Conservation (phyloP, 2,888 invertebrate species). For the Pecten maximus region DNA sequence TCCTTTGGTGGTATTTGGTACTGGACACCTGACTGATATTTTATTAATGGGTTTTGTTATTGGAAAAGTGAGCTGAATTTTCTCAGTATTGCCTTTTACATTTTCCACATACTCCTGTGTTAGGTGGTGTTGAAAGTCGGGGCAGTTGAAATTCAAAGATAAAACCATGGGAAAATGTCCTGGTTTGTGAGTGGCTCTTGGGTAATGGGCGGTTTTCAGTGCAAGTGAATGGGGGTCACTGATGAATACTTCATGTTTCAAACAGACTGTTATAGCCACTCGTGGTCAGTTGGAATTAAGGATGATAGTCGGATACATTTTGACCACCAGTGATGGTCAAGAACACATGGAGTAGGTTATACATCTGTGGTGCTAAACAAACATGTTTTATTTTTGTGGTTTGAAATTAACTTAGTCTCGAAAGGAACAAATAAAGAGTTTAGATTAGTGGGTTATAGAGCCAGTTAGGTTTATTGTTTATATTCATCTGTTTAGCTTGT, state of each 20-base stretch:
- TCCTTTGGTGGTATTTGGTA: neutral
- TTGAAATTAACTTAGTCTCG: neutral
- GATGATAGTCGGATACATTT: neutral
- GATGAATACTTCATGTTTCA: neutral
- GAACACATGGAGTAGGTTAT: neutral
- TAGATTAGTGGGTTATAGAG: neutral
- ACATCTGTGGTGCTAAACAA: neutral
- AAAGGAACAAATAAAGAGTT: neutral
- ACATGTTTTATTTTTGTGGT: neutral
- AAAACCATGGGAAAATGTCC: slow-evolving; percentile 24
- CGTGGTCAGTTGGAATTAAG: neutral
- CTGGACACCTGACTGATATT: slow-evolving; percentile 1
- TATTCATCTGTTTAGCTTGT: no score
- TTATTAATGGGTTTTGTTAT: slow-evolving; percentile 25
- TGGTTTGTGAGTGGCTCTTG: neutral
- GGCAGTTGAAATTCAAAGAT: neutral
- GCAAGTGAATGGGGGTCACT: neutral
- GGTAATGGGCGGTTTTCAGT: neutral
- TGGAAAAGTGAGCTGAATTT: neutral
- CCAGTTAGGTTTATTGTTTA: neutral
- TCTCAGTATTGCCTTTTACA: neutral
- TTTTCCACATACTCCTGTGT: neutral
- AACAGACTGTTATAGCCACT: neutral
- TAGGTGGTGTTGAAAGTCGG: slow-evolving; percentile 25
- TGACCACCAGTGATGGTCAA: neutral